These are phyloP conservation scores for Poecilia velifera DNA, from an alignment of 2,797 vertebrate genomes.

Conservation along the genomic window DNA sequence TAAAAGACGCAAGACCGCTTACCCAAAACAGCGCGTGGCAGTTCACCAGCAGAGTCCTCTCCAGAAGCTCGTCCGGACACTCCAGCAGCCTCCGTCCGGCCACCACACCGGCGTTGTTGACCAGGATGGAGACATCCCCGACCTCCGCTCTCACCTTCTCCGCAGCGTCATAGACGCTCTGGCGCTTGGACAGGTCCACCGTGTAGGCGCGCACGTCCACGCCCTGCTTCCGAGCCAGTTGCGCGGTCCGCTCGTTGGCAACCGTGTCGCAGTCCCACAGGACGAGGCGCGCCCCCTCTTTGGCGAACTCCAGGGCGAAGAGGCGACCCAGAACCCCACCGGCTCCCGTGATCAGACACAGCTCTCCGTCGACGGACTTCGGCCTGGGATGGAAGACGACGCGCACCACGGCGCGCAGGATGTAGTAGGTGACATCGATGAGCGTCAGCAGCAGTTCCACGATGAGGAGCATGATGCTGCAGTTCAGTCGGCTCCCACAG, in stretches of 20 bases:
- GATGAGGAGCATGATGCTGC: slow-evolving; percentile 63
- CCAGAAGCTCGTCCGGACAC: slow-evolving; percentile 78
- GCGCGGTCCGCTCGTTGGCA: slow-evolving; percentile 74
- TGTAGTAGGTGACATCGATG: slow-evolving; percentile 62
- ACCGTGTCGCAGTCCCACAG: slow-evolving; percentile 77
- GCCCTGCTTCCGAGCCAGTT: slow-evolving; percentile 61
- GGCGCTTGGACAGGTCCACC: slow-evolving; percentile 71
- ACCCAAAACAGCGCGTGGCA: slow-evolving; percentile 82
- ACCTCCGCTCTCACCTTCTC: slow-evolving; percentile 69
- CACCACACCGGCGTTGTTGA: slow-evolving; percentile 79
- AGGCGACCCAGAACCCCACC: slow-evolving; percentile 73
- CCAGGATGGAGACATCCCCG: slow-evolving; percentile 75
- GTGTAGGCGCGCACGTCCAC: slow-evolving; percentile 70
- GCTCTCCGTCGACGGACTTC: slow-evolving; percentile 71
- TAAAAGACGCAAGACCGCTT: slow-evolving; percentile 32
- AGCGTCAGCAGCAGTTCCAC: slow-evolving; percentile 76
- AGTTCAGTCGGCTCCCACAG: not conserved
- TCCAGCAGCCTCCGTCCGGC: slow-evolving; percentile 76
- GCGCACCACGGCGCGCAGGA: slow-evolving; percentile 64
- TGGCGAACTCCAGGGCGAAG: slow-evolving; percentile 77
- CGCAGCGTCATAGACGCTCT: slow-evolving; percentile 70
- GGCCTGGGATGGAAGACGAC: slow-evolving; percentile 67
- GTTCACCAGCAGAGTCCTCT: slow-evolving; percentile 79
- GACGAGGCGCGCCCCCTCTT: slow-evolving; percentile 72
- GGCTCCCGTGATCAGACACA: slow-evolving; percentile 78